phyloP scores from a whole-genome alignment of 2,113 vertebrate species.

The Sciurus niger region DNA sequence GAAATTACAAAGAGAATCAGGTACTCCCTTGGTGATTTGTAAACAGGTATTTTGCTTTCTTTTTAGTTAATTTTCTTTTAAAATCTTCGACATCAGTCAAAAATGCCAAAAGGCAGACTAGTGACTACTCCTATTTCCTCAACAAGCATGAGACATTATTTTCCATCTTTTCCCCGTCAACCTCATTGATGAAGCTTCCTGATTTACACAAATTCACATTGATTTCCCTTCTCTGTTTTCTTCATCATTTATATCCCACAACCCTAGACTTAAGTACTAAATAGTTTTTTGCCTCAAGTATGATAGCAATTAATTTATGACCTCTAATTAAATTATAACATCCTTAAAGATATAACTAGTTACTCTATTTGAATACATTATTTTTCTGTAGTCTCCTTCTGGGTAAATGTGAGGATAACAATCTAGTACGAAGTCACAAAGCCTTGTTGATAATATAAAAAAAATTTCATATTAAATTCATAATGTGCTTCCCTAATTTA shows the following conservation, averaged over 20 bases:
- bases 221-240: slow-evolving; percentile 64
- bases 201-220: slow-evolving; percentile 65
- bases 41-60: slow-evolving; percentile 24
- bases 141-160: slow-evolving; percentile 47
- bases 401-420: neutral
- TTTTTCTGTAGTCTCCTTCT: neutral
- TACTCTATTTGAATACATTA: slow-evolving; percentile 17
- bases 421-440: neutral
- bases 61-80: slow-evolving; percentile 58
- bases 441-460: neutral
- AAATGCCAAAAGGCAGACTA: neutral
- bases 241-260: slow-evolving; percentile 56
- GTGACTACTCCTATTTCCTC: slow-evolving; percentile 13
- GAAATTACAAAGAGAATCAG: neutral
- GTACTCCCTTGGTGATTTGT: neutral
- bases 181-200: slow-evolving; percentile 42
- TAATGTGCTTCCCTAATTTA: neutral
- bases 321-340: slow-evolving; percentile 61
- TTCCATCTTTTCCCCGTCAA: slow-evolving; percentile 37
- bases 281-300: slow-evolving; percentile 68
- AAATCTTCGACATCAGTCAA: slow-evolving; percentile 1
- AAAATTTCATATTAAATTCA: slow-evolving; percentile 34
- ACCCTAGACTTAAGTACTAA: slow-evolving; percentile 17
- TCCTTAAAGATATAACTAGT: slow-evolving; percentile 47
- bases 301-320: slow-evolving; percentile 50